Conservation (phyloP, 1,140 invertebrate species). For the Drosophila jambulina region DNA sequence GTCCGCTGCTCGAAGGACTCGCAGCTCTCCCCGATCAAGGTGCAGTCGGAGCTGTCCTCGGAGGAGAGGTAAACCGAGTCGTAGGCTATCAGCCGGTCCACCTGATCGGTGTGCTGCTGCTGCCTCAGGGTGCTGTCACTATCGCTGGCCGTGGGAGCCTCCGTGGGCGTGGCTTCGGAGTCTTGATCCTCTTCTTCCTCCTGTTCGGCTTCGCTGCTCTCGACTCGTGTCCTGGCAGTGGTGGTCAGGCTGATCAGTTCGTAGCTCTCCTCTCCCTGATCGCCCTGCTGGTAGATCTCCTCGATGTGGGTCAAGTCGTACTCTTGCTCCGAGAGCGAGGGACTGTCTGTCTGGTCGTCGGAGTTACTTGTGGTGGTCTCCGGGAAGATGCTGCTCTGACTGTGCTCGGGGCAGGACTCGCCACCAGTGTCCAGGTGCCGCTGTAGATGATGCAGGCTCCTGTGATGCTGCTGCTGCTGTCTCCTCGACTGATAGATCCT, state of each 20-base stretch:
- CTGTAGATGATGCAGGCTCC: constrained; percentile 28
- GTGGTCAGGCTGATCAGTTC: constrained; percentile 78
- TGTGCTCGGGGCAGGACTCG: constrained; percentile 81
- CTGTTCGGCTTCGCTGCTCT: constrained; percentile 68
- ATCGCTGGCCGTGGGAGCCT: constrained; percentile 41
- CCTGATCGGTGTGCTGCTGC: constrained; percentile 36
- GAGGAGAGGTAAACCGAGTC: constrained; percentile 84
- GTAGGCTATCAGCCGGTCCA: constrained; percentile 81
- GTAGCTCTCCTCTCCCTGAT: constrained; percentile 63
- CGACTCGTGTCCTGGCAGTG: constrained; percentile 73
- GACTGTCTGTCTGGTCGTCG: constrained; percentile 79
- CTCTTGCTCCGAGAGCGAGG: constrained; percentile 78
- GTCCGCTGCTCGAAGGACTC: constrained; percentile 68
- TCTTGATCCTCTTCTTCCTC: constrained; percentile 20
- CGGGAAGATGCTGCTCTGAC: constrained; percentile 80
- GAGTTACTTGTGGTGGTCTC: constrained; percentile 83
- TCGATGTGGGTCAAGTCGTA: constrained; percentile 78
- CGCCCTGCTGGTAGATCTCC: constrained; percentile 69
- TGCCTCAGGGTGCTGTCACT: constrained; percentile 68
- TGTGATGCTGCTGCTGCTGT: constrained; percentile 61
- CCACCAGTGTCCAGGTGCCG: constrained; percentile 58
- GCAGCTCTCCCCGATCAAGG: constrained; percentile 69
- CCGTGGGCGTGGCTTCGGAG: constrained; percentile 33
- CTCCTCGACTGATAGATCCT: constrained; percentile 76
- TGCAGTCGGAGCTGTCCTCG: constrained; percentile 82